A percentile compares a stretch with the other conserved stretches of the same genome.
Conservation (phyloP, 37 sponge, comb jelly and placozoan species). For the Hexactinellida sp. region DNA sequence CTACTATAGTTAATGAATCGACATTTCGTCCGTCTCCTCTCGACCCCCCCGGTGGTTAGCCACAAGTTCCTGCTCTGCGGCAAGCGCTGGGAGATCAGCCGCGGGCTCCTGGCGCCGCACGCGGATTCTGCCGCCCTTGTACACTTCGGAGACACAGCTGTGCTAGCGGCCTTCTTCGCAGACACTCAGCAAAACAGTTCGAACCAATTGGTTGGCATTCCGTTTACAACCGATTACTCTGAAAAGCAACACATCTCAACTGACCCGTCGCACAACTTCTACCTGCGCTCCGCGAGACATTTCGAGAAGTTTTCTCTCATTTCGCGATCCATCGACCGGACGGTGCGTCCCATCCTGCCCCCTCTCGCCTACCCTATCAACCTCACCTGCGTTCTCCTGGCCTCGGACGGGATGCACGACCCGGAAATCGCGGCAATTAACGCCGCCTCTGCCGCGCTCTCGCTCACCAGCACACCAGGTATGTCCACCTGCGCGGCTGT, state of each 20-base stretch:
- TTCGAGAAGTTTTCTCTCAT: not conserved
- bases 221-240: not conserved
- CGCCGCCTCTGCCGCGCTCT: constrained; percentile 60
- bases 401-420: constrained; percentile 37
- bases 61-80: not conserved
- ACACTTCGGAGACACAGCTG: not conserved
- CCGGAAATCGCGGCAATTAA: constrained; percentile 45
- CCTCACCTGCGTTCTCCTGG: constrained; percentile 21
- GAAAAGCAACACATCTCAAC: not conserved
- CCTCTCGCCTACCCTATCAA: not conserved
- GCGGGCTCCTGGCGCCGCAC: not conserved
- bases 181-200: not conserved
- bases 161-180: not conserved
- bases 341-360: not conserved
- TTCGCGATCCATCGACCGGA: constrained; percentile 11
- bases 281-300: not conserved
- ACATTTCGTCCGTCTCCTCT: not conserved
- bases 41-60: not conserved
- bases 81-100: not conserved
- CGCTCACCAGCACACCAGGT: constrained; percentile 61
- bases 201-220: not conserved
- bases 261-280: not conserved
- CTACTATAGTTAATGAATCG: not conserved
- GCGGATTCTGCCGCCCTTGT: not conserved
- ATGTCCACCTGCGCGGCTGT: constrained; percentile 34